These are phyloP conservation scores for Ceyx margarethae DNA, from an alignment of 2,113 vertebrate species.

Conservation along the genomic window DNA sequence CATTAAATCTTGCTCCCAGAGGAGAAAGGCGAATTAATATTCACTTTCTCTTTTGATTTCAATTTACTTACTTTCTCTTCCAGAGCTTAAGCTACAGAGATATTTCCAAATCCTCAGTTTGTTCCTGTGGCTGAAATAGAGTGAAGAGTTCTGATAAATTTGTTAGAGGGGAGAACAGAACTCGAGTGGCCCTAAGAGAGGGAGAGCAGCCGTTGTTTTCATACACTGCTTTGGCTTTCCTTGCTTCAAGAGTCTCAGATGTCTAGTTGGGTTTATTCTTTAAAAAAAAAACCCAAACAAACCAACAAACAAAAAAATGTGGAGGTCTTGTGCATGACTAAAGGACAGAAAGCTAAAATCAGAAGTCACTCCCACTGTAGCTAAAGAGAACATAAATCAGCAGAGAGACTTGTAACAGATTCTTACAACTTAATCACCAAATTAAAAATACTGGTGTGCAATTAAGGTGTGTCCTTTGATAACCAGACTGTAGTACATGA, in stretches of 20 bases:
- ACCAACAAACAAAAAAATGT: neutral
- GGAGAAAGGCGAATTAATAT: neutral
- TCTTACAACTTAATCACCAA: neutral
- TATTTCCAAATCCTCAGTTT: neutral
- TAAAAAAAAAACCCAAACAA: neutral
- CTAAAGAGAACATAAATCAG: neutral
- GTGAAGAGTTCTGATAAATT: neutral
- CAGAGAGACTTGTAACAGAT: neutral
- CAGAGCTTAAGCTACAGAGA: neutral
- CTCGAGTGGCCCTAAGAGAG: neutral
- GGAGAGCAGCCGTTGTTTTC: neutral
- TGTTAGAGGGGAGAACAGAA: neutral
- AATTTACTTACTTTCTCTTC: neutral
- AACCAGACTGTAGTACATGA: neutral
- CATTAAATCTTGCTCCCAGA: neutral
- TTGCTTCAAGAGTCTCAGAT: neutral
- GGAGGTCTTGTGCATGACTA: neutral
- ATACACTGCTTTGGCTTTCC: neutral
- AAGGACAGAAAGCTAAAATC: neutral
- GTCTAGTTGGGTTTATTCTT: neutral
- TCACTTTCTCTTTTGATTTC: constrained; percentile 3
- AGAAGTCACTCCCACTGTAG: neutral
- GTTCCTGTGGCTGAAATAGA: neutral
- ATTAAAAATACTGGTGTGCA: neutral
- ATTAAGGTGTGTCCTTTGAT: neutral